These are phyloP conservation scores for Poeciliopsis presidionis DNA, from an alignment of 2,797 vertebrate genomes.

Conservation along the genomic window DNA sequence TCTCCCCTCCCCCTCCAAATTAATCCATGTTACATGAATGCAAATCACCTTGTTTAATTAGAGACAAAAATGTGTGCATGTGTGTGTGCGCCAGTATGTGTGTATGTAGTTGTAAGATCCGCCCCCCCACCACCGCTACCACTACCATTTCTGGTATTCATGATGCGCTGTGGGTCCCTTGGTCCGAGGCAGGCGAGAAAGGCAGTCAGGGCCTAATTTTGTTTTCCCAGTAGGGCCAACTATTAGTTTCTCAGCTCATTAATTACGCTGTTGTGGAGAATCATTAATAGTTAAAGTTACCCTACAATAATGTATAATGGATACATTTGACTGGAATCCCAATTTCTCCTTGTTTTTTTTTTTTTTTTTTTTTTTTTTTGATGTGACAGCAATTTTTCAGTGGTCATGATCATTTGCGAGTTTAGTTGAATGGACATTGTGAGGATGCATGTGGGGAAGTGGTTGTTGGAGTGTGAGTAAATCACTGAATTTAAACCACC, in stretches of 20 bases:
- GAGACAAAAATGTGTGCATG: conserved; percentile 52
- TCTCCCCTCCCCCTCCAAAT: conserved; percentile 47
- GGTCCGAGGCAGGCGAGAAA: conserved; percentile 62
- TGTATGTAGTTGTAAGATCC: conserved; percentile 13
- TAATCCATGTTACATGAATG: conserved; percentile 78
- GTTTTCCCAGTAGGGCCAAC: conserved; percentile 81
- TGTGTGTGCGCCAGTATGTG: conserved; percentile 18
- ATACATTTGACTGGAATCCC: conserved; percentile 70
- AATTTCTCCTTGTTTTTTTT: conserved; percentile 54
- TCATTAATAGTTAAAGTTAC: conserved; percentile 88
- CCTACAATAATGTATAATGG: conserved; percentile 81
- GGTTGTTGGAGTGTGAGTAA: conserved; percentile 17
- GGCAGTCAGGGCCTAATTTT: conserved; percentile 76
- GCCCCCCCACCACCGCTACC: conserved; percentile 29
- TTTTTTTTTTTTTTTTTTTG: conserved; percentile 51
- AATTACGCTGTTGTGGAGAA: conserved; percentile 81
- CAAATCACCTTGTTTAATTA: conserved; percentile 85
- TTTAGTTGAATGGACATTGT: conserved; percentile 75
- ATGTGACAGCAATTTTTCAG: conserved; percentile 83
- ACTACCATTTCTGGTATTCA: conserved; percentile 60
- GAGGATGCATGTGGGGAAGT: conserved; percentile 35
- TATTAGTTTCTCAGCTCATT: conserved; percentile 84
- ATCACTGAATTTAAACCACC: conserved; percentile 33
- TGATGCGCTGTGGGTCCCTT: conserved; percentile 69
- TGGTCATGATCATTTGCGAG: conserved; percentile 78